Base-by-base conservation (phyloP, 2,797 vertebrate genomes). In the Pipistrellus nathusii region DNA sequence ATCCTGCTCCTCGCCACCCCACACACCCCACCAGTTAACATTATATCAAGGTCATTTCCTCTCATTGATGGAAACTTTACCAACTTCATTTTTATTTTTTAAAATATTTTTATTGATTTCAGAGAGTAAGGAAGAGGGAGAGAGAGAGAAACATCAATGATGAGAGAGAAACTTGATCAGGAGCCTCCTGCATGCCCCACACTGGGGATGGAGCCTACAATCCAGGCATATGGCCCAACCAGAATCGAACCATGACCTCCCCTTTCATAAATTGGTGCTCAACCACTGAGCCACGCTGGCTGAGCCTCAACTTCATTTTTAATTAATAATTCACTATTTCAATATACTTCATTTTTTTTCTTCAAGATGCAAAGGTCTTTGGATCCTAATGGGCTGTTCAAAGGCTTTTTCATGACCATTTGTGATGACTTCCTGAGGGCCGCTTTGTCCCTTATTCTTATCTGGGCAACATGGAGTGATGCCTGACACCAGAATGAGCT, bases 251-350 rank as follows among this genome's bases (percentile, higher is more conserved):
- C 15, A 1, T 66, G 30, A 18, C 15, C 30, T 66, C 62, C n/a
- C n/a, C n/a, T n/a, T n/a, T 66, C 62, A n/a, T 32, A n/a, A 30
- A 15, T 17, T n/a, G 62, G 15, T 1, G 3, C 62, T 66, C 62
- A 66, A 32, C 62, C 15, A n/a, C 62, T n/a, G 62, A 66, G 62
- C 62, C 62, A 66, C 15, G 3, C 30, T 8, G 3, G 15, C 62
- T n/a, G n/a, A 15, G 30, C 14, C 30, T 17, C 62, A 32, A 53
- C 30, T 88, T 83, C 35, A 41, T 85, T 93, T 92, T 93, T 80
- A 81, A 53, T 80, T 30, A 59, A 81, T 59, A 78, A 88, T 48
- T 57, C 35, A n/a, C 20, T 27, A 44, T 80, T 81, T 80, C 80
- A 21, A 38, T 25, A 2, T 27, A 41, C 17, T 23, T 83, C 7